Base-by-base conservation (phyloP, 2,797 vertebrate species). In the Eulemur rubriventer region DNA sequence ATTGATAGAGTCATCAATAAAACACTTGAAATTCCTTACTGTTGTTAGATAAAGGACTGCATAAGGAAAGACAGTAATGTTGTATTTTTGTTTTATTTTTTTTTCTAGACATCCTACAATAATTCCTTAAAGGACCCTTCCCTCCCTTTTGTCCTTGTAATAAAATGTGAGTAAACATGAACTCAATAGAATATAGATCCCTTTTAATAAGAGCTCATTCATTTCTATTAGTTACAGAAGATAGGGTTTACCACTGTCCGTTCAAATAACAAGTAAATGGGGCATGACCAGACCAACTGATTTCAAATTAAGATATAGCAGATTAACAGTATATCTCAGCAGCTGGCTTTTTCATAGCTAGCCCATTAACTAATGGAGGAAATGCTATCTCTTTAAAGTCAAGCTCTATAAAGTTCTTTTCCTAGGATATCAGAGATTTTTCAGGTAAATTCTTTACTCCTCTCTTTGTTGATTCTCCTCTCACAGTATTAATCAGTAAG, bases 291-390 rank as follows among this genome's bases (percentile, higher is more conserved):
- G 41, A 95, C 35, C 70, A 95, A 88, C 67, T 82, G 73, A 96
- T 96, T 95, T 94, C 84, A 95, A 95, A 97, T 92, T 90, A 96
- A 97, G 90, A 94, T 79, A 84, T 24, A 92, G 84, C 17, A 78
- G 11, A 81, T 96, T 93, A 95, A 95, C 52, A 80, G 75, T 41
- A 16, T 76, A 61, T 90, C 41, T 89, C 70, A 93, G 93, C 52
- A 94, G 59, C 6, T 92, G 59, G 41, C 35, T 84, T 82, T 73
- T 96, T 86, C 72, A 85, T 46, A 94, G 30, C 76, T 89, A 92
- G 55, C 55, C 13, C 43, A 69, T 95, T 70, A 84, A 65, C 46
- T 55, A 93, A 79, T 7, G 7, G n/a, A 95, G 7, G 33, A 82
- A 93, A 94, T 76, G 8, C 9, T 70, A 1, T 89, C 73, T 89